Percentiles rank a stretch among this genome's conserved stretches.
These are phyloP conservation scores for Lepidurus apus DNA, from an alignment of 1,140 invertebrate genomes.

Conservation along the genomic window DNA sequence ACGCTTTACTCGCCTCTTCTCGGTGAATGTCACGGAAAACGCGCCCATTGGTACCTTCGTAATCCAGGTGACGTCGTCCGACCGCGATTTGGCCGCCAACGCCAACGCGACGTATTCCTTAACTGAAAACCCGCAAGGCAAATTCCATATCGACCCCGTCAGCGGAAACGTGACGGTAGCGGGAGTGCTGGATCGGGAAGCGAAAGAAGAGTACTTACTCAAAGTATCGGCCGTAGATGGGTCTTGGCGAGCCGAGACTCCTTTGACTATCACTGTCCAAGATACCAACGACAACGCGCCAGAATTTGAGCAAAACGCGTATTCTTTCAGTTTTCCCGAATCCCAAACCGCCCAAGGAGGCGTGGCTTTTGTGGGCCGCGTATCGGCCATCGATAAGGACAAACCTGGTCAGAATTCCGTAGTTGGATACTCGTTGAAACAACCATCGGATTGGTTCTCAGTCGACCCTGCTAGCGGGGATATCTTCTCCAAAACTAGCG, in stretches of 20 bases:
- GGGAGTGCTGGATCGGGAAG: constrained; percentile 75
- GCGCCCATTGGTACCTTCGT: constrained; percentile 86
- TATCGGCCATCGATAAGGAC: constrained; percentile 78
- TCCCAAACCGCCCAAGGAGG: constrained; percentile 55
- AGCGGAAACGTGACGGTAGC: constrained; percentile 87
- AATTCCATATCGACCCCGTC: constrained; percentile 79
- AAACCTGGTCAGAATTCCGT: constrained; percentile 91
- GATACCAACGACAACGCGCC: constrained; percentile 93
- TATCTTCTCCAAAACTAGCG: constrained; percentile 73
- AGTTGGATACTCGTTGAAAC: constrained; percentile 82
- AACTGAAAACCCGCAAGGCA: constrained; percentile 77
- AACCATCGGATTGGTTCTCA: constrained; percentile 82
- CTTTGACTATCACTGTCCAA: constrained; percentile 84
- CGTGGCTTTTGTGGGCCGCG: constrained; percentile 78
- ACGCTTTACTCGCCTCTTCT: constrained; percentile 83
- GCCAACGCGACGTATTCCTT: constrained; percentile 84
- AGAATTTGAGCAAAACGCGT: constrained; percentile 78
- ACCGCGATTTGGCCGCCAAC: constrained; percentile 78
- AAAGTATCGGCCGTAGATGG: constrained; percentile 82
- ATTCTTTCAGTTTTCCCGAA: constrained; percentile 86
- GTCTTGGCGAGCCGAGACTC: constrained; percentile 80
- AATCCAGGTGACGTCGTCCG: constrained; percentile 82
- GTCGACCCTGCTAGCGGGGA: constrained; percentile 85
- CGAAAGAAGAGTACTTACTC: constrained; percentile 82
- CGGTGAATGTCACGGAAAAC: constrained; percentile 93